These are phyloP conservation scores for Cavia aperea DNA, from an alignment of 2,113 vertebrate genomes.

Conservation along the genomic window DNA sequence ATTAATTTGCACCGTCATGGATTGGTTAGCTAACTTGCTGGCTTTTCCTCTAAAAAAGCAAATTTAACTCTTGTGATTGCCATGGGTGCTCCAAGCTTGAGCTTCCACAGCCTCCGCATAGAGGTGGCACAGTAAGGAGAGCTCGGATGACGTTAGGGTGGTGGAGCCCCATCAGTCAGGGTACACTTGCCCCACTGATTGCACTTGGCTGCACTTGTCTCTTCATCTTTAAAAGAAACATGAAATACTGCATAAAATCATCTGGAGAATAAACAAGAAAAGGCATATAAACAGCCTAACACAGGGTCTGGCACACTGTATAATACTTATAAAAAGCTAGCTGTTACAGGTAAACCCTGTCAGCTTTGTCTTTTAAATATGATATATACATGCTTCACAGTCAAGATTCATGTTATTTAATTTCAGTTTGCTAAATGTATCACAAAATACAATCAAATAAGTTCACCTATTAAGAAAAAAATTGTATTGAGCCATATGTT, in stretches of 20 bases:
- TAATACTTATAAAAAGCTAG: background rate
- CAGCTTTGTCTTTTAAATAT: background rate
- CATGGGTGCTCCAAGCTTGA: background rate
- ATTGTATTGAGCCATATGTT: slow-evolving; percentile 24
- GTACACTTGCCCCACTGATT: too few species aligned
- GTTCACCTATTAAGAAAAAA: background rate
- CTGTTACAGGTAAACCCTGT: background rate
- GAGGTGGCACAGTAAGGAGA: fast-evolving
- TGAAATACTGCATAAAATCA: background rate
- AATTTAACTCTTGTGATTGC: background rate
- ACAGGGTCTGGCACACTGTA: background rate
- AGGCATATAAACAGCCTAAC: background rate
- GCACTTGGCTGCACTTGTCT: background rate
- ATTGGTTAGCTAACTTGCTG: background rate
- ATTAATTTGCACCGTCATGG: background rate
- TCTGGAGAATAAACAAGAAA: background rate
- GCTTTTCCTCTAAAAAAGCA: slow-evolving; percentile 17
- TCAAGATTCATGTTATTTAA: background rate
- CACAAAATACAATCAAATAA: background rate
- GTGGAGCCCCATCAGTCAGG: background rate
- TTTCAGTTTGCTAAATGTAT: slow-evolving; percentile 30
- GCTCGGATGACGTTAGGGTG: fast-evolving
- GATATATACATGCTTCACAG: background rate
- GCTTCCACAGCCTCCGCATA: background rate
- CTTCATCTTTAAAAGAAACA: background rate